phyloP scores from a whole-genome alignment of 2,113 vertebrate species.

The Notothenia rossii region DNA sequence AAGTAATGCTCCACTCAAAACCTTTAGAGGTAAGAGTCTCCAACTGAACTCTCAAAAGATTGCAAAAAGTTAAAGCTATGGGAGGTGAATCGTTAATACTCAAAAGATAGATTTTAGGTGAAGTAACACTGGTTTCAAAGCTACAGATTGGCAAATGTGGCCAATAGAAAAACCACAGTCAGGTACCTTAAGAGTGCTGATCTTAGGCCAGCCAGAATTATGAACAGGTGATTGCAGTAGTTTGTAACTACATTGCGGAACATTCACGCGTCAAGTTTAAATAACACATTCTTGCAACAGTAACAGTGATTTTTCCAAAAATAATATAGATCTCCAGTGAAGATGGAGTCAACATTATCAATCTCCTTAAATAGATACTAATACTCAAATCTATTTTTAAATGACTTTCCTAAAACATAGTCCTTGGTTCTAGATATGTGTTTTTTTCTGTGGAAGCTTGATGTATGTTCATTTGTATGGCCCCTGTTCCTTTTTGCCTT shows the following conservation, averaged over 20 bases:
- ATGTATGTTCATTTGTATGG: neutral
- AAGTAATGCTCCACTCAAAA: constrained; percentile 6
- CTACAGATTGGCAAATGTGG: neutral
- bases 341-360: neutral
- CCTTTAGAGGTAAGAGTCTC: neutral
- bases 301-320: constrained; percentile 26
- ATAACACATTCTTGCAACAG: too few species aligned
- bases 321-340: constrained; percentile 5
- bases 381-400: neutral
- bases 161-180: neutral
- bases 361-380: constrained; percentile 10
- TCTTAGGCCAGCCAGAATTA: constrained; percentile 2
- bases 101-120: neutral
- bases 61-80: neutral
- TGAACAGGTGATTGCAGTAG: neutral
- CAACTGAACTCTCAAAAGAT: neutral
- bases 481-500: neutral
- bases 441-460: constrained; percentile 3
- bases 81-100: neutral
- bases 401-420: constrained; percentile 9
- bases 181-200: neutral
- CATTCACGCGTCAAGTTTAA: neutral
- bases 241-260: neutral
- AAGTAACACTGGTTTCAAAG: neutral
- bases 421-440: constrained; percentile 23